phyloP scores from a whole-genome alignment of 2,113 vertebrate genomes.

The Phylloscopus trochiloides region DNA sequence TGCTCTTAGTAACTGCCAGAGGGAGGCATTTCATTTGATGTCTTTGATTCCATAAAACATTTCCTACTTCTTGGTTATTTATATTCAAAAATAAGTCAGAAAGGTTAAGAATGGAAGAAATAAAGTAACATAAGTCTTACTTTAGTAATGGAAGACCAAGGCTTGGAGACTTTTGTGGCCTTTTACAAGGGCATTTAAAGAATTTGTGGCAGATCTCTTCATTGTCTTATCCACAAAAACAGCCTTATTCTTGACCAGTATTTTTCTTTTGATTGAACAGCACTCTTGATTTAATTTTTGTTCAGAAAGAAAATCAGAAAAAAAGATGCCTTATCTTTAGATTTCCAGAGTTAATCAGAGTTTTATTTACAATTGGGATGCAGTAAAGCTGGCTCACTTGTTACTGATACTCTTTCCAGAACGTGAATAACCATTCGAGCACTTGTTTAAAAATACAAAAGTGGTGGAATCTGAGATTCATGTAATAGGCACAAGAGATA shows the following conservation, averaged over 20 bases:
- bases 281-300: not conserved
- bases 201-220: not conserved
- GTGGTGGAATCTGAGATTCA: not conserved
- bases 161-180: not conserved
- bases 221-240: not conserved
- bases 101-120: constrained; percentile 7
- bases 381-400: not conserved
- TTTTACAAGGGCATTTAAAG: not conserved
- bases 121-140: not conserved
- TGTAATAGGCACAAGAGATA: not conserved
- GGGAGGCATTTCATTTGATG: constrained; percentile 11
- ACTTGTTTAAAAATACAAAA: not conserved
- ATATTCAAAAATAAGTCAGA: not conserved
- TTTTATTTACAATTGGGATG: not conserved
- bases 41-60: not conserved
- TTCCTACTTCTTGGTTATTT: not conserved
- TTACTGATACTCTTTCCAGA: not conserved
- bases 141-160: not conserved
- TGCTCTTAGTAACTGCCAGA: constrained; percentile 16
- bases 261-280: not conserved
- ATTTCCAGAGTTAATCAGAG: not conserved
- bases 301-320: not conserved
- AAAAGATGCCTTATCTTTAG: not conserved
- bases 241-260: not conserved
- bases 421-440: not conserved